phyloP scores from a whole-genome alignment of 37 sponge, comb jelly and placozoan genomes.

The Dysidea cf. avara region DNA sequence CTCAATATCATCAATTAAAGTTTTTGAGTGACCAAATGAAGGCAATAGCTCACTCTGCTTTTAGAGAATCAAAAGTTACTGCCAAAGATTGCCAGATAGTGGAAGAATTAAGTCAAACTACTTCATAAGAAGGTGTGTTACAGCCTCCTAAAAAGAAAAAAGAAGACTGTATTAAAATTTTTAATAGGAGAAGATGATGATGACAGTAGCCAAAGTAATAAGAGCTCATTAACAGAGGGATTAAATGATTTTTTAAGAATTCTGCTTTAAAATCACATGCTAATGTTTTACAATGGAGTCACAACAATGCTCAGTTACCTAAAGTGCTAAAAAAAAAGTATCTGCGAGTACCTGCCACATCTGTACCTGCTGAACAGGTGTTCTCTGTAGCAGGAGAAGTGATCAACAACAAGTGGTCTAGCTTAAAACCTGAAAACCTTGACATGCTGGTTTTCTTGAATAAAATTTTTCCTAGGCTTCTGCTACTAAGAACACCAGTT shows the following conservation, averaged over 20 bases:
- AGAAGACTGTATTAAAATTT: slow-evolving; percentile 3
- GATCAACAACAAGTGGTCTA: slow-evolving; percentile 14
- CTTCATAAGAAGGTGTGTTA: background rate
- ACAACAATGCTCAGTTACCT: slow-evolving; percentile 14
- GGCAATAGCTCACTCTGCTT: background rate
- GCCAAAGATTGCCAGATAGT: too few relatives aligned
- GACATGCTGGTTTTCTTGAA: background rate
- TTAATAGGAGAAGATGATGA: too few relatives aligned
- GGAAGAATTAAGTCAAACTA: background rate
- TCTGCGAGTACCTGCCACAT: slow-evolving; percentile 17
- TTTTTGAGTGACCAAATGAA: background rate
- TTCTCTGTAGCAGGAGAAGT: background rate
- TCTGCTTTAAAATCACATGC: background rate
- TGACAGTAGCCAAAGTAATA: too few relatives aligned
- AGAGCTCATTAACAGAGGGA: background rate
- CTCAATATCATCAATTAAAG: background rate
- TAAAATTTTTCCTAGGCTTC: too few relatives aligned
- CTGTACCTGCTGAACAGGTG: slow-evolving; percentile 28
- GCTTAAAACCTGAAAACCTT: slow-evolving; percentile 7
- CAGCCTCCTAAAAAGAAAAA: slow-evolving; percentile 24
- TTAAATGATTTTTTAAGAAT: background rate
- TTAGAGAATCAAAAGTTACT: too few relatives aligned
- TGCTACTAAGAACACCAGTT: too few relatives aligned
- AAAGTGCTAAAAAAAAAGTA: background rate
- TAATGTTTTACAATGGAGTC: slow-evolving; percentile 12